Base-by-base conservation (phyloP, 2,888 invertebrate species). In the Agonopterix heracliana region DNA sequence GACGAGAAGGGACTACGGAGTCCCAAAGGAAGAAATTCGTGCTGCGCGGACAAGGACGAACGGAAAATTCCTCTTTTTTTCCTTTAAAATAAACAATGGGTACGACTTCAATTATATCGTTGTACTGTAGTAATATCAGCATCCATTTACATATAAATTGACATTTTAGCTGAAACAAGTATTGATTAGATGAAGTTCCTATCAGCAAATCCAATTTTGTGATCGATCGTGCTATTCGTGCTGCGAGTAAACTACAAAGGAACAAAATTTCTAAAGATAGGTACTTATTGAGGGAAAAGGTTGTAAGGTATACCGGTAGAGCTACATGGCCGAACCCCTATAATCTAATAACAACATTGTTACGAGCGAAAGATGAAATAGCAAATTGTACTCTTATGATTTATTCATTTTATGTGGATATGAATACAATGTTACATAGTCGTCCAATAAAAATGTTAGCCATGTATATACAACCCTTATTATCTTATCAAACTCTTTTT, bases 111-210 rank as follows among this genome's bases (percentile, higher is more conserved):
- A 38, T 38, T 38, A 38, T n/a, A 38, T 38, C n/a, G 38, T 8
- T n/a, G n/a, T 10, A n/a, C 38, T 38, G 3, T 10, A 38, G 38
- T n/a, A 3, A n/a, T n/a, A 38, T 9, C n/a, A 38, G 9, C 9
- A 10, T 14, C 17, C 55, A 68, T 66, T 66, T 63, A 55, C 63
- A 66, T 66, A 60, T 52, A 65, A 63, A 68, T 62, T 59, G 58
- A 12, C 49, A 61, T 55, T 56, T 49, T 40, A 13, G 41, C 14
- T 11, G 42, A 26, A 44, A 36, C 10, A 40, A 45, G 34, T 45
- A 45, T 43, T 10, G 42, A 45, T 48, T 43, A 51, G 14, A 41
- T 45, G 41, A 34, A 45, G 17, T 51, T 34, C 9, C n/a, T 49
- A 46, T 46, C 46, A 49, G 49, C 41, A 47, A 55, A 56, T 51